Base-by-base conservation (phyloP, 2,113 vertebrate genomes). In the Chascanopsetta lugubris region DNA sequence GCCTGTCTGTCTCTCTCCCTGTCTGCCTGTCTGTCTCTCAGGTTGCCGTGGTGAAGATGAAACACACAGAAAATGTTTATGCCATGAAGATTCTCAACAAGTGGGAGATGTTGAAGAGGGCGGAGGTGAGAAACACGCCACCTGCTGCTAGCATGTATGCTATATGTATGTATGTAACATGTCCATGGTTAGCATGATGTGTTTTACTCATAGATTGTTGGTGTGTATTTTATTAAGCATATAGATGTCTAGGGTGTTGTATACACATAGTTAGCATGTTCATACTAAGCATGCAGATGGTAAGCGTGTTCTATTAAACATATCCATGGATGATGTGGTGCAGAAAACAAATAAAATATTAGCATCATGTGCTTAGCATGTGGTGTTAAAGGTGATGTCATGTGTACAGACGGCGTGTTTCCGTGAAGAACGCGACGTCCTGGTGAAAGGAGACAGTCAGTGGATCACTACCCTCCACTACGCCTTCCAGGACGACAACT, bases 71-170 rank as follows among this genome's bases (percentile, higher is more conserved):
- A 63, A 89, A 94, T 18, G 97, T 99, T 73, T 99, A 97, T 2
- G 97, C 97, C 29, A 99, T 99, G 97, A 99, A 99, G 87, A 99
- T 99, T 71, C 94, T 99, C 27, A 99, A 99, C 86, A 99, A 99
- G 80, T 99, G 97, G 97, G 97, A 99, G 80, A 99, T 99, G 97
- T 90, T 99, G 25, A 99, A 99, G 87, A 93, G 97, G 79, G 97
- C 97, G 0, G 97, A 99, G 94, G 97, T 76, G 10, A 54, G 3
- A 4, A 27, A 10, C 48, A 51, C 2, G 17, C 17, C 4, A 12
- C 13, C 6, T 50, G 48, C 10, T n/a, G n/a, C n/a, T 1, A 13
- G 6, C 32, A 45, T n/a, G 49, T 1, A 6, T 29, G 12, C 29
- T n/a, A n/a, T n/a, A n/a, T n/a, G n/a, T n/a, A n/a, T 49, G 3